phyloP scores from a whole-genome alignment of 2,888 invertebrate genomes.

The Abrostola tripartita region DNA sequence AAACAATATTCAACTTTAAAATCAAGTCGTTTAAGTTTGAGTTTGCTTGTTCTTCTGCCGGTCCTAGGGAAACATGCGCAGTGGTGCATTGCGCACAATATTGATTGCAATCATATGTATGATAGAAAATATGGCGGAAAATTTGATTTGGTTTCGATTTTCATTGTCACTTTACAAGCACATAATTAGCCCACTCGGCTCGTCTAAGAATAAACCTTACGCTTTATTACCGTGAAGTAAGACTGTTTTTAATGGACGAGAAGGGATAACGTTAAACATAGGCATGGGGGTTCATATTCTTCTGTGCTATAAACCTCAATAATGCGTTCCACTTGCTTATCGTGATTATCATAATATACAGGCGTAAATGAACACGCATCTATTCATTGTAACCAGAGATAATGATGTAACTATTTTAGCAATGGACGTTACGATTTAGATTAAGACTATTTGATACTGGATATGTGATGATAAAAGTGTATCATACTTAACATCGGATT shows the following conservation, averaged over 20 bases:
- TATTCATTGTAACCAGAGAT: neutral
- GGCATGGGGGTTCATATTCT: neutral
- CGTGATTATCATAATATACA: no score
- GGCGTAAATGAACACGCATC: neutral
- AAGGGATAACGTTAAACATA: neutral
- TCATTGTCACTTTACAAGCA: constrained; percentile 41
- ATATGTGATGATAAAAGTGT: no score
- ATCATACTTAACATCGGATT: no score
- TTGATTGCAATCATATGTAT: constrained; percentile 84
- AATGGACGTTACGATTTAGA: neutral
- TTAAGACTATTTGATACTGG: neutral
- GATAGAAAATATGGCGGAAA: constrained; percentile 82
- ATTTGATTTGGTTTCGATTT: constrained; percentile 63
- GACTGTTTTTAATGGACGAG: neutral
- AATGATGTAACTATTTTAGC: neutral
- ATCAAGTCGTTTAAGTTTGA: constrained; percentile 37
- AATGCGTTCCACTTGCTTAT: no score
- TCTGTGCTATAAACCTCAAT: no score
- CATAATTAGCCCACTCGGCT: constrained; percentile 4
- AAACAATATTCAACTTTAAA: constrained; percentile 37
- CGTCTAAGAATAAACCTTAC: neutral
- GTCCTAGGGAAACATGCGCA: constrained; percentile 82
- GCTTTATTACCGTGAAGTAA: neutral
- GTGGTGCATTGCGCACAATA: constrained; percentile 85
- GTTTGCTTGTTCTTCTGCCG: constrained; percentile 39